Conservation (phyloP, 2,113 vertebrate species). For the Microcebus lehilahytsara region DNA sequence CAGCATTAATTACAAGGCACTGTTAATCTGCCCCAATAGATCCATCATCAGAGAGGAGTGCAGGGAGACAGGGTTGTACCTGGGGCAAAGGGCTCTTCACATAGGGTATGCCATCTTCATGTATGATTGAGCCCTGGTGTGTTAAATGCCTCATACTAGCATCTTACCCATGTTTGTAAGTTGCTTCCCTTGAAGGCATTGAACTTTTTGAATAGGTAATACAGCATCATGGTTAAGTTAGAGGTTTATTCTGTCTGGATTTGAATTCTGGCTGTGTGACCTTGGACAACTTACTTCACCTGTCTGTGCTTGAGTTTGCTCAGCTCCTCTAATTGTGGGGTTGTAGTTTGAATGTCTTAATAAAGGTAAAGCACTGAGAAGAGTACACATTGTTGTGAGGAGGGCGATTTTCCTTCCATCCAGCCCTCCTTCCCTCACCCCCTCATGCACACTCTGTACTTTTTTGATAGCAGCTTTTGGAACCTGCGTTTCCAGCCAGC, state of each 20-base stretch:
- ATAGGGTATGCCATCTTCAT: neutral
- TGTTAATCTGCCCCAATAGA: neutral
- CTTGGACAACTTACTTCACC: neutral
- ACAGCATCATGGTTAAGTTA: neutral
- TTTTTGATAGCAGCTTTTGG: neutral
- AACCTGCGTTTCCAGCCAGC: neutral
- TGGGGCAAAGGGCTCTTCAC: neutral
- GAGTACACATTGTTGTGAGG: neutral
- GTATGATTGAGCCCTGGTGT: neutral
- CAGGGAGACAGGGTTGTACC: neutral
- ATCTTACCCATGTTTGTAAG: neutral
- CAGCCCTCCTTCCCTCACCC: neutral
- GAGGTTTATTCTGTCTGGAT: neutral
- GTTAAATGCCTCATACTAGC: neutral
- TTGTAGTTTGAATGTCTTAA: neutral
- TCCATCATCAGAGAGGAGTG: neutral
- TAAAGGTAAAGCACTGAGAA: neutral
- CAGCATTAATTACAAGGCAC: neutral
- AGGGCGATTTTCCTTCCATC: neutral
- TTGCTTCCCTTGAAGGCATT: neutral
- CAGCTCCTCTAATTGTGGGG: neutral
- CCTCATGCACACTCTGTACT: neutral
- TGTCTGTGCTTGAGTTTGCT: neutral
- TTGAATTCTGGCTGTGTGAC: neutral
- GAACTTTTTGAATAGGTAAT: neutral